phyloP scores from a whole-genome alignment of 1,140 invertebrate genomes.

The Sinonovacula constricta region DNA sequence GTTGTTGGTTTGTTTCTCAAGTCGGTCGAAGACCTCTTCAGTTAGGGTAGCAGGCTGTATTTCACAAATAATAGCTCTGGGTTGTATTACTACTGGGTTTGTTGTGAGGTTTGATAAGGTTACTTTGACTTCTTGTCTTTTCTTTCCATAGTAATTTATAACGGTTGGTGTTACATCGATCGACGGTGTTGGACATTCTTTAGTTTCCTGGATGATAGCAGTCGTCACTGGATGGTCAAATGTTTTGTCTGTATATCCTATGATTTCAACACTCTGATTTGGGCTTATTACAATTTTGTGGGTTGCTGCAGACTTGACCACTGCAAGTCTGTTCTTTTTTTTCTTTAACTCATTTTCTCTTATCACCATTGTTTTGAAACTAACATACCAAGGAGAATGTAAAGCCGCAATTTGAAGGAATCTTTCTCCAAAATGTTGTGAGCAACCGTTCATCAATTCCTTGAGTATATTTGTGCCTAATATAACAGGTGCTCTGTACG shows the following conservation, averaged over 20 bases:
- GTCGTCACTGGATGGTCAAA: not conserved
- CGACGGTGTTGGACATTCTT: constrained; percentile 4
- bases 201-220: constrained; percentile 10
- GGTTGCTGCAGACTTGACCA: not conserved
- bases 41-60: constrained; percentile 9
- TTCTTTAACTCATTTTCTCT: not conserved
- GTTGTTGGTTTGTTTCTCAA: not conserved
- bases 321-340: not conserved
- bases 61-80: constrained; percentile 13
- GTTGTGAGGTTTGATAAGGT: constrained; percentile 2
- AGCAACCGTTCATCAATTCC: not conserved
- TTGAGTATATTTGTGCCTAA: not conserved
- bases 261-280: constrained; percentile 1
- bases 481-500: not conserved
- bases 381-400: not conserved
- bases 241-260: constrained; percentile 13
- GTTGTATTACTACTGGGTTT: not conserved
- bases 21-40: constrained; percentile 19
- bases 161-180: constrained; percentile 8
- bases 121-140: not conserved
- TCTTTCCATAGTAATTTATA: not conserved
- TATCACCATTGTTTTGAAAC: not conserved
- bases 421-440: not conserved
- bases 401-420: not conserved
- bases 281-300: not conserved